Evolutionary conservation across 2,113 vertebrate genomes (phyloP).

Genomic region (zebrafish (Danio rerio)): GRCz12tu NC_133186.1:31863501-31864000

Average conservation of each 20-base stretch:
- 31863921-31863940: slow-evolving; percentile 57
- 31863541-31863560: too few relatives aligned
- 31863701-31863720: slow-evolving; percentile 46
- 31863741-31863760: slow-evolving; percentile 53
- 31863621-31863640: too few relatives aligned
- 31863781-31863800: slow-evolving; percentile 67
- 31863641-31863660: neutral
- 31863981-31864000: slow-evolving; percentile 4
- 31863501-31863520: too few relatives aligned
- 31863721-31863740: slow-evolving; percentile 45
- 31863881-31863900: slow-evolving; percentile 15
- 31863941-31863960: slow-evolving; percentile 39
- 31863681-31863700: neutral
- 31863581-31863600: too few relatives aligned
- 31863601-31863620: too few relatives aligned
- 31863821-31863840: slow-evolving; percentile 72
- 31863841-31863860: slow-evolving; percentile 61
- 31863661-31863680: neutral
- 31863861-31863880: slow-evolving; percentile 44
- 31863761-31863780: slow-evolving; percentile 51
- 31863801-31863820: slow-evolving; percentile 67
- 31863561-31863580: too few relatives aligned
- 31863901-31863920: slow-evolving; percentile 1
- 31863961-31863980: slow-evolving; percentile 28
- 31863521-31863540: too few relatives aligned